Evolutionary conservation across 1,140 invertebrate species (phyloP).

Genomic region (Leptonema lineaticorne): DNA sequence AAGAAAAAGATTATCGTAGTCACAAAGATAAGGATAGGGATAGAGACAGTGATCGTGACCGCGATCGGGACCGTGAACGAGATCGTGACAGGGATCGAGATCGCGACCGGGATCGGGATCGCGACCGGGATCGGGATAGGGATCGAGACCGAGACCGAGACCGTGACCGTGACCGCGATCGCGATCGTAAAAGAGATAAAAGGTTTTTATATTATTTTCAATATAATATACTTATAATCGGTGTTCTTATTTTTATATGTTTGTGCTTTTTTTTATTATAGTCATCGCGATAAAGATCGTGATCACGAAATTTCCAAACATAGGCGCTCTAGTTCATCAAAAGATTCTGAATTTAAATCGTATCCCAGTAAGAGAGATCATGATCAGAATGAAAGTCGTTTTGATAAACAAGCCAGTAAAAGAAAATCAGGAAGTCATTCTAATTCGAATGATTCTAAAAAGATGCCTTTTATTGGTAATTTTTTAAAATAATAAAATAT

Average conservation of each 20-base stretch:
- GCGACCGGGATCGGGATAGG: slow-evolving; percentile 45
- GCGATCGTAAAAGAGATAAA: slow-evolving; percentile 43
- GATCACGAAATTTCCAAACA: slow-evolving; percentile 12
- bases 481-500: not conserved
- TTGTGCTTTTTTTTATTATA: slow-evolving; percentile 7
- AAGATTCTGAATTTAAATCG: slow-evolving; percentile 37
- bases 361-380: slow-evolving; percentile 42
- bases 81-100: slow-evolving; percentile 45
- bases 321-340: not conserved
- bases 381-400: slow-evolving; percentile 50
- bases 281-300: slow-evolving; percentile 24
- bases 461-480: slow-evolving; percentile 56
- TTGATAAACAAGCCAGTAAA: slow-evolving; percentile 45
- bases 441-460: slow-evolving; percentile 45
- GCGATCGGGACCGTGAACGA: slow-evolving; percentile 46
- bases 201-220: slow-evolving; percentile 44
- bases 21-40: slow-evolving; percentile 45
- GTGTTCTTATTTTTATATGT: slow-evolving; percentile 12
- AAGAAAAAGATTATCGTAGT: slow-evolving; percentile 44
- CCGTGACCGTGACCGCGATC: slow-evolving; percentile 51
- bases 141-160: slow-evolving; percentile 48
- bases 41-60: slow-evolving; percentile 18
- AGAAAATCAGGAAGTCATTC: slow-evolving; percentile 42
- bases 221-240: not conserved
- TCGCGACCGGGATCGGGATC: slow-evolving; percentile 23